Evolutionary conservation across 64 coral and sea anemone genomes (phyloP).

Genomic region (Montipora sp.): DNA sequence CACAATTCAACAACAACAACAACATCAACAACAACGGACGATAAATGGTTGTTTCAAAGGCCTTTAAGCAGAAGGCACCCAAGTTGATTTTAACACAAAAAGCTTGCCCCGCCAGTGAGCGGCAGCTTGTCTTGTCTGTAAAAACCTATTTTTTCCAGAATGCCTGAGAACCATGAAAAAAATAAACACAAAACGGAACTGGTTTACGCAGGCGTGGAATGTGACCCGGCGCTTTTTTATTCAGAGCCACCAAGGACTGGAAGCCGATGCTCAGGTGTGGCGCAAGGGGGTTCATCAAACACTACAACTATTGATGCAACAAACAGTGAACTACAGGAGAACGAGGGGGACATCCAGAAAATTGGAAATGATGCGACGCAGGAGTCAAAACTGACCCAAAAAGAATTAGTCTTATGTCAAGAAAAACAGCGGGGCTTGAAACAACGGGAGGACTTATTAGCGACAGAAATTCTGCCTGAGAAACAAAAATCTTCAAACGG

Average conservation of each 20-base stretch:
- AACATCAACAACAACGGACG: neutral
- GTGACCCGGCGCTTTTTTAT: neutral
- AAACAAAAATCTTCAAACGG: neutral
- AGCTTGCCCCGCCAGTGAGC: neutral
- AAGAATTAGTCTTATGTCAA: neutral
- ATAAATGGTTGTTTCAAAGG: neutral
- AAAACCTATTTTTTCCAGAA: neutral
- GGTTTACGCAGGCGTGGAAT: neutral
- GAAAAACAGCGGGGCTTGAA: neutral
- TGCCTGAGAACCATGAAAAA: constrained; percentile 32
- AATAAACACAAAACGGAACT: neutral
- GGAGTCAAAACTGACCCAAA: neutral
- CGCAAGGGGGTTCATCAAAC: neutral
- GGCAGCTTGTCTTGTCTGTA: neutral
- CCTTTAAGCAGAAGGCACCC: neutral
- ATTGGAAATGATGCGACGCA: neutral
- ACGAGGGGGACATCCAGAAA: neutral
- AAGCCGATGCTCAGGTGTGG: neutral
- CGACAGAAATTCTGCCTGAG: neutral
- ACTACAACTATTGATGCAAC: neutral
- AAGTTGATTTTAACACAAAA: neutral
- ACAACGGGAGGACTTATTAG: neutral
- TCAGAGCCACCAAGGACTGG: neutral
- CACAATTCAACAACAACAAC: neutral
- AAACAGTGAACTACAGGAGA: neutral